Evolutionary conservation across 92 coral and sea anemone genomes (phyloP), one percentile per base, ranked within the genome.

Genomic region (Actinernus sp.): DNA sequence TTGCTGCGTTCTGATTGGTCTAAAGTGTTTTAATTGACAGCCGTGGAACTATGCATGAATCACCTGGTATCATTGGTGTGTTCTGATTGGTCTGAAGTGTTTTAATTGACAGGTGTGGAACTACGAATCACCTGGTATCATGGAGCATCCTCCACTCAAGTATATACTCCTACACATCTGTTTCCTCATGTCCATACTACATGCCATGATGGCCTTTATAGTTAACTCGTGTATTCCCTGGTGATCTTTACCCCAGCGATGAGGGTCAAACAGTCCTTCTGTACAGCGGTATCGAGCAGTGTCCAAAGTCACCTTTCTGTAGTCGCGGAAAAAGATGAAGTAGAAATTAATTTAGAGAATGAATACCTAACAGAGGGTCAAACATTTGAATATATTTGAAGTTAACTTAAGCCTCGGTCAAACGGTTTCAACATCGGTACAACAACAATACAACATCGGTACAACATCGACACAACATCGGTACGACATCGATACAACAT

Each of bases 141-240:
- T 80, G 44, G 96, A 74, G 17, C 92, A 87, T 37, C 96, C 96
- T 12, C 96, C 96, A 52, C 96, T 89, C 76, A 89, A 71, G 68
- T 89, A 89, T 23, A 89, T 80, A 37, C 74, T 89, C 54, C 98
- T 83, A 76, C 97, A 87, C 92, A 93, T 78, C 22, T 93, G 97
- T 79, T 86, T 93, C 39, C 98, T 87, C 61, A 76, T 88, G 86
- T 93, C 98, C 24, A 93, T 87, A 48, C 96, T 75, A 53, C 98
- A 90, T 10, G 98, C 91, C 93, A 85, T 81, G 62, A 93, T 92
- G n/a, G 98, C 98, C 53, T 90, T 83, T 65, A 73, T 65, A n/a
- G 88, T 85, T 29, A 93, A 68, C n/a, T 83, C 84, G 20, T 84
- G 87, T 55, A 93, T 65, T 31, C 98, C 91, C 68, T 74, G 91